These are phyloP conservation scores for Bubo bubo DNA, from an alignment of 2,113 vertebrate genomes.

Conservation along the genomic window DNA sequence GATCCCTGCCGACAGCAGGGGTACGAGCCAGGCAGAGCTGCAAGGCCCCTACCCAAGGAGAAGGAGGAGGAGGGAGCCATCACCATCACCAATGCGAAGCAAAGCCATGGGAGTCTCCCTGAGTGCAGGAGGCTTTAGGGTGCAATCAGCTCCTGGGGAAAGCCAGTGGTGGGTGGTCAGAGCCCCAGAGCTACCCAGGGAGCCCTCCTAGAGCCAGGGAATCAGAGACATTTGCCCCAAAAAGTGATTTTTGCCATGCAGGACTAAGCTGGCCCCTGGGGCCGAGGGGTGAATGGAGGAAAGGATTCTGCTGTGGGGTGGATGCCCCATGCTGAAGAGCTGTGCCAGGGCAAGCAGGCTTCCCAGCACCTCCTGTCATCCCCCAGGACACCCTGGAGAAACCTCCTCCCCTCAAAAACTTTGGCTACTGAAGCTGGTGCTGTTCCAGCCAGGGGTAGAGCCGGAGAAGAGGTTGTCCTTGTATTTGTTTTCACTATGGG, in stretches of 20 bases:
- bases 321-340: rapidly evolving
- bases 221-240: neutral
- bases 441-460: neutral
- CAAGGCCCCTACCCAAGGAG: neutral
- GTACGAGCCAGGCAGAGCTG: neutral
- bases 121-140: neutral
- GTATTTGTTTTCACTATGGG: neutral
- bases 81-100: neutral
- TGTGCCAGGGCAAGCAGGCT: neutral
- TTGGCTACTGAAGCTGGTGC: neutral
- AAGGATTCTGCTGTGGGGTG: neutral
- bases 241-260: neutral
- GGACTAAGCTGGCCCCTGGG: neutral
- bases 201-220: neutral
- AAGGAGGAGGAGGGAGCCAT: neutral
- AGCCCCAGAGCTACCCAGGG: neutral
- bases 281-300: neutral
- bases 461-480: neutral
- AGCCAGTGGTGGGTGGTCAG: neutral
- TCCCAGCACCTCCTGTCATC: neutral
- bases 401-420: neutral
- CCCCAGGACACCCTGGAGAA: neutral
- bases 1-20: rapidly evolving
- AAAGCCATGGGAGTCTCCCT: neutral
- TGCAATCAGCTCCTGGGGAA: neutral